phyloP scores from a whole-genome alignment of 2,888 invertebrate species.

The Pelosia muscerda region DNA sequence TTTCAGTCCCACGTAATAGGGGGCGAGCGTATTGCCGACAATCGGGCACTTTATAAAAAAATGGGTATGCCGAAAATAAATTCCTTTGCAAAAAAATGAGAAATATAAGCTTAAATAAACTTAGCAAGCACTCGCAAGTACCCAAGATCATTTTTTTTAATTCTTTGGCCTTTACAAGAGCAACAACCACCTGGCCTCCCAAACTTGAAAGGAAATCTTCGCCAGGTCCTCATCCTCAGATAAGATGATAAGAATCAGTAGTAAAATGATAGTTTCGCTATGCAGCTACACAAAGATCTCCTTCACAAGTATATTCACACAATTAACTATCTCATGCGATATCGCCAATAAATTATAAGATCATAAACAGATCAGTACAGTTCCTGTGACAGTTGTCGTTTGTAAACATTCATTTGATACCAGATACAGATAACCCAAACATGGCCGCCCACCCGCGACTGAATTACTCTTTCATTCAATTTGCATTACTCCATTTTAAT shows the following conservation, averaged over 20 bases:
- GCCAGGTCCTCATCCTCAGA: not conserved
- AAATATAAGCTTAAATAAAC: too few relatives aligned
- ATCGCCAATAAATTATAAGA: constrained; percentile 19
- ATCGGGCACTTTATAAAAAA: too few relatives aligned
- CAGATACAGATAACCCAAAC: constrained; percentile 44
- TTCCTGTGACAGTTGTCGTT: constrained; percentile 36
- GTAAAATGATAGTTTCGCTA: not conserved
- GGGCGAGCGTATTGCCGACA: too few relatives aligned
- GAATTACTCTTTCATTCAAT: constrained; percentile 32
- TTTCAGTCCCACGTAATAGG: too few relatives aligned
- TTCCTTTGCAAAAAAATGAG: too few relatives aligned
- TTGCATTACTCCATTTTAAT: constrained; percentile 31
- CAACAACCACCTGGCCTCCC: too few relatives aligned
- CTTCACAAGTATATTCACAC: not conserved
- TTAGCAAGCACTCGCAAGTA: too few relatives aligned
- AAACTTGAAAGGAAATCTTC: too few relatives aligned
- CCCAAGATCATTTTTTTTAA: too few relatives aligned
- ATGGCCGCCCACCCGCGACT: constrained; percentile 39
- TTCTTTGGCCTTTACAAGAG: too few relatives aligned
- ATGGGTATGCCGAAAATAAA: too few relatives aligned
- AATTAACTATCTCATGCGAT: constrained; percentile 11
- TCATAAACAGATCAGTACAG: constrained; percentile 18
- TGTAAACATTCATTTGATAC: constrained; percentile 39
- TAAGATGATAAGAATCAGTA: not conserved
- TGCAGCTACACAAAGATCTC: not conserved